Percentiles rank a stretch among this genome's conserved stretches.
Evolutionary conservation across 2,888 invertebrate genomes (phyloP).

Genomic region (Parasteatoda lunata): DNA sequence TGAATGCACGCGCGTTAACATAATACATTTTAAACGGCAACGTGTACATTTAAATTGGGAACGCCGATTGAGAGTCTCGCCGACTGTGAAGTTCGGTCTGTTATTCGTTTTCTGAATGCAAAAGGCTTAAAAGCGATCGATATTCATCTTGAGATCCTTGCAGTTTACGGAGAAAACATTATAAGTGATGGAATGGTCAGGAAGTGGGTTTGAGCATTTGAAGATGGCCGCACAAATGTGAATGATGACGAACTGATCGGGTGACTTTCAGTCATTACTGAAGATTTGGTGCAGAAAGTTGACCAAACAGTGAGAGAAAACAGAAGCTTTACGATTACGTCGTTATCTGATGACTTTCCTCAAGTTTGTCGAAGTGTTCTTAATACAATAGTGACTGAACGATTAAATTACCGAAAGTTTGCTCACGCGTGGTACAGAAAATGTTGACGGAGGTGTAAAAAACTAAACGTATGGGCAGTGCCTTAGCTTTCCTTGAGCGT

Average conservation of each 20-base stretch:
- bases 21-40: too few species aligned
- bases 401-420: background rate
- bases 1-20: too few species aligned
- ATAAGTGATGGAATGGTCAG: constrained; percentile 2
- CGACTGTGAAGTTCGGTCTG: too few species aligned
- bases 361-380: background rate
- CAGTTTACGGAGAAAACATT: constrained; percentile 1
- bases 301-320: too few species aligned
- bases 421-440: background rate
- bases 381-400: background rate
- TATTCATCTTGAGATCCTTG: constrained; percentile 2
- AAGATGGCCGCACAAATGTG: constrained; percentile 7
- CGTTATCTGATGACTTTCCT: background rate
- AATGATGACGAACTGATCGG: background rate
- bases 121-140: background rate
- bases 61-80: too few species aligned
- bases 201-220: background rate
- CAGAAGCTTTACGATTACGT: constrained; percentile 16
- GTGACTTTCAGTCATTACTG: background rate
- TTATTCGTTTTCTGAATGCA: too few species aligned
- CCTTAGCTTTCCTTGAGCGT: background rate
- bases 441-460: background rate
- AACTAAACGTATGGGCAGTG: background rate
- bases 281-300: too few species aligned
- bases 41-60: too few species aligned